phyloP scores from a whole-genome alignment of 2,888 invertebrate genomes.

The Euclidia mi region DNA sequence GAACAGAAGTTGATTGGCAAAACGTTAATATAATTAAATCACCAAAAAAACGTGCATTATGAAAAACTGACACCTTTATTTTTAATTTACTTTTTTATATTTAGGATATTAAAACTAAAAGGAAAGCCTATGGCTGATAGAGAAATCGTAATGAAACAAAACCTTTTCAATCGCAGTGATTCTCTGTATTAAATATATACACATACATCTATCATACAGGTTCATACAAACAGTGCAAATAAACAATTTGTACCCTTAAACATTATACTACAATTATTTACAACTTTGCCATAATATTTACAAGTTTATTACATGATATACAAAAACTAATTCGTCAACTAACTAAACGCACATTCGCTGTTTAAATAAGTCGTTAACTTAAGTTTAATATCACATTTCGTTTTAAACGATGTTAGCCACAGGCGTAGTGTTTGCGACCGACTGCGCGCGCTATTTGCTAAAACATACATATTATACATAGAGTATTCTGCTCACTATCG shows the following conservation, averaged over 20 bases:
- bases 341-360: slow-evolving; percentile 55
- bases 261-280: slow-evolving; percentile 38
- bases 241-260: slow-evolving; percentile 54
- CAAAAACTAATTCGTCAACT: slow-evolving; percentile 52
- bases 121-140: slow-evolving; percentile 18
- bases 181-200: slow-evolving; percentile 49
- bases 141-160: slow-evolving; percentile 41
- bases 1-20: slow-evolving; percentile 31
- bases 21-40: slow-evolving; percentile 10
- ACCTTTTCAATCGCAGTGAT: slow-evolving; percentile 46
- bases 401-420: slow-evolving; percentile 47
- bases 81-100: slow-evolving; percentile 13
- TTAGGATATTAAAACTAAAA: slow-evolving; percentile 14
- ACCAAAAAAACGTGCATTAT: slow-evolving; percentile 21
- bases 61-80: slow-evolving; percentile 26
- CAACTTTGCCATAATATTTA: slow-evolving; percentile 45
- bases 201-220: slow-evolving; percentile 41
- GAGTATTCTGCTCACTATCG: neutral
- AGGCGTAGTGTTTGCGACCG: neutral
- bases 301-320: slow-evolving; percentile 50
- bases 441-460: neutral
- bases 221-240: slow-evolving; percentile 38
- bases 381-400: slow-evolving; percentile 82
- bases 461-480: neutral
- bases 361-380: slow-evolving; percentile 64